Percentiles rank a stretch among this genome's conserved stretches.
These are phyloP conservation scores for Lucinisca nassula DNA, from an alignment of 2,888 invertebrate species.

Conservation along the genomic window DNA sequence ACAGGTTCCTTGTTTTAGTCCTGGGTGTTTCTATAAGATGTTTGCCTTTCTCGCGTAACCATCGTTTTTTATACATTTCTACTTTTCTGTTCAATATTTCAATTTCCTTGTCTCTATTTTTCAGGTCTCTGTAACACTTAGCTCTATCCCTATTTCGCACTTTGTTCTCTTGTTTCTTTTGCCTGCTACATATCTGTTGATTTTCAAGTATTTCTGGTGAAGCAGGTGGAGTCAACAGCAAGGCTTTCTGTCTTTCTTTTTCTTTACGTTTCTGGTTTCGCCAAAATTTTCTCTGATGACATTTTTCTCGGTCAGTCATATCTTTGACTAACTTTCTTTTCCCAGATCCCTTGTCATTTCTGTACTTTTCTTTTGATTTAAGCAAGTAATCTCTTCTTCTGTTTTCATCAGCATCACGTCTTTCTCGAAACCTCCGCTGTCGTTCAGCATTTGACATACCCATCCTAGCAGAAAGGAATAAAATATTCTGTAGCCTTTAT, in stretches of 20 bases:
- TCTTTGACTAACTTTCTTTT: not conserved
- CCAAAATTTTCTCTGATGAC: not conserved
- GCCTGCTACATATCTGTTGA: not conserved
- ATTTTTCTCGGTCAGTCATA: not conserved
- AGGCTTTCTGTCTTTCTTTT: not conserved
- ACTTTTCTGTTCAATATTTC: not conserved
- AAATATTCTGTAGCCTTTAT: too few relatives aligned
- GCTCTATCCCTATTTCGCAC: not conserved
- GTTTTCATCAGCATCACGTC: not conserved
- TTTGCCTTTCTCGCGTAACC: not conserved
- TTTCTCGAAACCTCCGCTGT: not conserved
- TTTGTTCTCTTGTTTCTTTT: not conserved
- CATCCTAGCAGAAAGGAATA: too few relatives aligned
- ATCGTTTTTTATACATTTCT: not conserved
- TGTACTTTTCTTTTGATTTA: not conserved
- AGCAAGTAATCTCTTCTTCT: not conserved
- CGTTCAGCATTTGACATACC: not conserved
- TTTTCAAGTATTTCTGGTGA: not conserved
- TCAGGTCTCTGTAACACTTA: not conserved
- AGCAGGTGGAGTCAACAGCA: not conserved
- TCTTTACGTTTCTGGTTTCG: not conserved
- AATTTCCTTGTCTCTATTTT: not conserved
- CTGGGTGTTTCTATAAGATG: not conserved
- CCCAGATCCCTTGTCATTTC: not conserved
- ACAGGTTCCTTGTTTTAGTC: not conserved